Evolutionary conservation across 2,888 invertebrate genomes (phyloP).

Genomic region (Polyploca ridens): DNA sequence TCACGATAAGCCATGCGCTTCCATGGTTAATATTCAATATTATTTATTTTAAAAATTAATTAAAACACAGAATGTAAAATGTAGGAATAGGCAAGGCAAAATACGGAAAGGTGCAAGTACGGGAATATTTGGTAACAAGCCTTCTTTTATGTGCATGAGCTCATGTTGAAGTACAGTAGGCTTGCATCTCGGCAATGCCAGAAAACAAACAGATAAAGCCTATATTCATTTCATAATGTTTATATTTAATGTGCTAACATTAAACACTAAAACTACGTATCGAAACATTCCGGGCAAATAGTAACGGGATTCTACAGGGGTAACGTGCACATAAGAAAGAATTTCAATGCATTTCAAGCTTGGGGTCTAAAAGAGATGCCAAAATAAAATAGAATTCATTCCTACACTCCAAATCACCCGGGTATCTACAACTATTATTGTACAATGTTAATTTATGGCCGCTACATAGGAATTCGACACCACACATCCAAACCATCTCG

Average conservation of each 20-base stretch:
- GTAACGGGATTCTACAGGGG: constrained; percentile 40
- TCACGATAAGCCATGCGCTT: constrained; percentile 74
- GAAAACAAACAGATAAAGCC: constrained; percentile 85
- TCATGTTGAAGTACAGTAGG: constrained; percentile 56
- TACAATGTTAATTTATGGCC: constrained; percentile 59
- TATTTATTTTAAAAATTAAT: constrained; percentile 49
- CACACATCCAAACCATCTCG: constrained; percentile 70
- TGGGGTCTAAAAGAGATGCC: constrained; percentile 53
- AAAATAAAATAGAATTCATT: constrained; percentile 61
- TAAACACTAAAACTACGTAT: constrained; percentile 52
- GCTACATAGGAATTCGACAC: constrained; percentile 69
- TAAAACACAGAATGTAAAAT: constrained; percentile 50
- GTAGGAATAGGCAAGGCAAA: constrained; percentile 74
- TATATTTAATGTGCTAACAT: constrained; percentile 51
- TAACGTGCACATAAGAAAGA: constrained; percentile 52
- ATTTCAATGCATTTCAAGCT: constrained; percentile 60
- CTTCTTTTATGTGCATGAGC: constrained; percentile 51
- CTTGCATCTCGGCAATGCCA: constrained; percentile 79
- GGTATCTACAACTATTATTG: constrained; percentile 59
- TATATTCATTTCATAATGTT: constrained; percentile 56
- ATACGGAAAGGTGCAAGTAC: constrained; percentile 77
- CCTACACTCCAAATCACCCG: constrained; percentile 62
- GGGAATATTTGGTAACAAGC: constrained; percentile 54
- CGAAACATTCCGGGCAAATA: constrained; percentile 43
- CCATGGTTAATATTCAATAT: constrained; percentile 73